A percentile compares a stretch with the other conserved stretches of the same genome.
phyloP scores from a whole-genome alignment of 2,113 vertebrate species.

The Megaptera novaeangliae region DNA sequence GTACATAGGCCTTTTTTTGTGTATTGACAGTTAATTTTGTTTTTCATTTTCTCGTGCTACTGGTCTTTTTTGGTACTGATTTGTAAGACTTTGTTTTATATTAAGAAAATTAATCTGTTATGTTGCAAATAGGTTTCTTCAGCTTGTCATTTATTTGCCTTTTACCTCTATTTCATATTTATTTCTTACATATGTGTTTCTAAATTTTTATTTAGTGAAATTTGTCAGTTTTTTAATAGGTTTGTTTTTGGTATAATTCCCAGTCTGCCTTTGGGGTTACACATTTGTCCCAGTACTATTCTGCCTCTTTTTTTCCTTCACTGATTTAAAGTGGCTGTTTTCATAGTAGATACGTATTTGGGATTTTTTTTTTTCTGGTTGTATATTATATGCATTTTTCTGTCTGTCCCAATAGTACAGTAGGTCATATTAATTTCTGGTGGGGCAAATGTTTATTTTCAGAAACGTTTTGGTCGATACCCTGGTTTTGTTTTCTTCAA shows the following conservation, averaged over 20 bases:
- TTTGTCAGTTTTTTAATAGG: not conserved
- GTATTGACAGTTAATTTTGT: not conserved
- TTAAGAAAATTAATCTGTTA: not conserved
- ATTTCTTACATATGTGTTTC: not conserved
- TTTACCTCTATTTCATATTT: not conserved
- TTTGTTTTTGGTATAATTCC: not conserved
- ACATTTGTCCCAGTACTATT: not conserved
- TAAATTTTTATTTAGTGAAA: not conserved
- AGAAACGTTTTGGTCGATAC: not conserved
- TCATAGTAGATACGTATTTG: not conserved
- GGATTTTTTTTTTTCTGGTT: not conserved
- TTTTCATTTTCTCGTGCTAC: not conserved
- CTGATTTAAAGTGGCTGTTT: not conserved
- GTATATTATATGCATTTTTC: not conserved
- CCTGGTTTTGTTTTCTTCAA: not conserved
- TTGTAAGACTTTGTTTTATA: not conserved
- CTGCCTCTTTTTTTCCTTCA: not conserved
- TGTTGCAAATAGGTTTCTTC: not conserved
- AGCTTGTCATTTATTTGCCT: not conserved
- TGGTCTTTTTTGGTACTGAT: not conserved
- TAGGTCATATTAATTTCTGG: not conserved
- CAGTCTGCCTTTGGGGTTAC: not conserved
- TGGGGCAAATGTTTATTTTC: not conserved
- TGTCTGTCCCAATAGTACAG: not conserved
- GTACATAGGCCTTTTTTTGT: not conserved